Percentiles rank a stretch among this genome's conserved stretches.
phyloP scores from a whole-genome alignment of 2,888 invertebrate species.

The Napeogenes sylphis region DNA sequence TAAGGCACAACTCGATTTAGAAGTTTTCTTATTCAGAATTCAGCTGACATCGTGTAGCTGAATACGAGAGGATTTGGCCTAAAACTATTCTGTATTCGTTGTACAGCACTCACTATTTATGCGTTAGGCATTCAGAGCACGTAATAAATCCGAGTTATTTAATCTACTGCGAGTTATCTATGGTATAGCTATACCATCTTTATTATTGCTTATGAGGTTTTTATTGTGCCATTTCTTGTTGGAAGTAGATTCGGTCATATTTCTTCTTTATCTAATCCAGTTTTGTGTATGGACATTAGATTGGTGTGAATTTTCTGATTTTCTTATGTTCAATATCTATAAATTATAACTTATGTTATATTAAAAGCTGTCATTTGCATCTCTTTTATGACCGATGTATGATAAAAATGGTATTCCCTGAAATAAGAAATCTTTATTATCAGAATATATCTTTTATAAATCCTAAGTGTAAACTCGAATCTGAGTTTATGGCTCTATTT shows the following conservation, averaged over 20 bases:
- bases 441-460: neutral
- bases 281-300: conserved; percentile 1
- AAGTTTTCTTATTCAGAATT: conserved; percentile 14
- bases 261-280: conserved; percentile 10
- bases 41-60: conserved; percentile 23
- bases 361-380: neutral
- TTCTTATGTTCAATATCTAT: neutral
- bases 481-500: neutral
- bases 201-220: conserved; percentile 32
- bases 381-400: neutral
- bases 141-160: conserved; percentile 69
- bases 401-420: neutral
- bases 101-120: conserved; percentile 50
- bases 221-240: conserved; percentile 20
- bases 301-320: conserved; percentile 9
- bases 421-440: neutral
- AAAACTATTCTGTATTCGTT: conserved; percentile 49
- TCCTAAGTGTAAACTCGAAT: neutral
- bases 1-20: neutral
- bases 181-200: conserved; percentile 27
- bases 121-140: conserved; percentile 55
- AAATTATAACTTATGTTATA: neutral
- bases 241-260: conserved; percentile 18
- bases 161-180: conserved; percentile 57
- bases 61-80: conserved; percentile 33